These are phyloP conservation scores for Xylota sylvarum DNA, from an alignment of 2,888 invertebrate genomes.

Conservation along the genomic window DNA sequence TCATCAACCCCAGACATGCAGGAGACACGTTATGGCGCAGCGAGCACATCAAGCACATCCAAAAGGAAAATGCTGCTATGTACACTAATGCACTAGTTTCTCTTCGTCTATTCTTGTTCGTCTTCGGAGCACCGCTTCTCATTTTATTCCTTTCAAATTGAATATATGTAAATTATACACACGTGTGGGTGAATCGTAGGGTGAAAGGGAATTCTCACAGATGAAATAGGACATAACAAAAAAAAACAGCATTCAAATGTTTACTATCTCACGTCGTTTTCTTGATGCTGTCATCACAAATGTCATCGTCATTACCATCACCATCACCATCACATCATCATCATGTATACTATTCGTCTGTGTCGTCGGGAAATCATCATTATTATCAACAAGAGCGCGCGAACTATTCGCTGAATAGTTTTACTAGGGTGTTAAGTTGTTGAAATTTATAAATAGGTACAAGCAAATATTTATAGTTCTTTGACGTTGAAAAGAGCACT, in stretches of 20 bases:
- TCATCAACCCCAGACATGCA: constrained; percentile 73
- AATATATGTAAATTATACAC: constrained; percentile 47
- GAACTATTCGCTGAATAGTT: constrained; percentile 25
- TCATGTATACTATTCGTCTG: not conserved
- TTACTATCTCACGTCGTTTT: constrained; percentile 51
- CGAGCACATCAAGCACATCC: constrained; percentile 64
- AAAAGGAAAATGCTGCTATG: constrained; percentile 37
- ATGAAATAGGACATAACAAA: constrained; percentile 25
- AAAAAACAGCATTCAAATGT: constrained; percentile 37
- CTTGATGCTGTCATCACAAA: constrained; percentile 49
- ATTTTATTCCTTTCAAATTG: constrained; percentile 55
- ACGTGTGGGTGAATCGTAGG: constrained; percentile 5
- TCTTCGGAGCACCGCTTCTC: constrained; percentile 31
- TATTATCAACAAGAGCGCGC: constrained; percentile 15
- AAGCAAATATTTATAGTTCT: constrained; percentile 14
- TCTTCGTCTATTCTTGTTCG: constrained; percentile 38
- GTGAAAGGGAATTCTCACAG: constrained; percentile 32
- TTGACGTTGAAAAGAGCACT: constrained; percentile 19
- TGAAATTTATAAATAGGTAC: constrained; percentile 33
- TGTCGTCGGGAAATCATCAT: constrained; percentile 16
- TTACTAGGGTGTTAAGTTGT: constrained; percentile 30
- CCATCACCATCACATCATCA: constrained; percentile 14
- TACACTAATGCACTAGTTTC: constrained; percentile 73
- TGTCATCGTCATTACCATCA: constrained; percentile 41
- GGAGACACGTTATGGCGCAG: constrained; percentile 66